phyloP scores from a whole-genome alignment of 2,797 vertebrate genomes.

The Xerus rutilus region DNA sequence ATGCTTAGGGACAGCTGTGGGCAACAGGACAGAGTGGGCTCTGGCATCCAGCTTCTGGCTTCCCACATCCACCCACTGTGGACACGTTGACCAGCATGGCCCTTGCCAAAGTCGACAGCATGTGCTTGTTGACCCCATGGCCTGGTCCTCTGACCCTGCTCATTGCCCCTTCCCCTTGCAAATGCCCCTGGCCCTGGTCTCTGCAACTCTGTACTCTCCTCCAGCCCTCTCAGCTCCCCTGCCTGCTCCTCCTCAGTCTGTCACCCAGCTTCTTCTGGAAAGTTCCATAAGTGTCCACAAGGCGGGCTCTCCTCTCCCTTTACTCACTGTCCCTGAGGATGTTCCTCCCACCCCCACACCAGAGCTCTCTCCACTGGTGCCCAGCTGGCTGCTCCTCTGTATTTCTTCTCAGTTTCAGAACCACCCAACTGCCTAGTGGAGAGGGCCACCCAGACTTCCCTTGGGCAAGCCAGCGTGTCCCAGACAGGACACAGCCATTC shows the following conservation, averaged over 20 bases:
- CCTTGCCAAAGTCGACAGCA: not conserved
- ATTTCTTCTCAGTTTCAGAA: not conserved
- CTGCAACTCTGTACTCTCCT: not conserved
- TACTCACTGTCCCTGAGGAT: not conserved
- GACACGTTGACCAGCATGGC: not conserved
- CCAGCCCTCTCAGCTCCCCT: not conserved
- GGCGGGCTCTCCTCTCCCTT: not conserved
- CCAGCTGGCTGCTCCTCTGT: accelerated
- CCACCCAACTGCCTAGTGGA: not conserved
- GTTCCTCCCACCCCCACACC: too few species aligned
- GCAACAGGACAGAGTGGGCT: not conserved
- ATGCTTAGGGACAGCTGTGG: too few species aligned
- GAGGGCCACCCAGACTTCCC: not conserved
- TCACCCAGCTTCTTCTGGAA: conserved; percentile 33
- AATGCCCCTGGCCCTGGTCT: not conserved
- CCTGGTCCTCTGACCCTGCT: not conserved
- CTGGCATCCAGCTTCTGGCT: not conserved
- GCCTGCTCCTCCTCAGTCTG: not conserved
- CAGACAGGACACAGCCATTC: accelerated
- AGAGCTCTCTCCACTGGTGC: too few species aligned
- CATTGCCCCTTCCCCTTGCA: accelerated
- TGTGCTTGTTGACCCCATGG: not conserved
- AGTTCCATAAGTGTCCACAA: not conserved
- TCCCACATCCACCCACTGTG: not conserved
- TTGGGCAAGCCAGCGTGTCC: not conserved